These are phyloP conservation scores for Pammene aurita DNA, from an alignment of 2,888 invertebrate species.

Conservation along the genomic window DNA sequence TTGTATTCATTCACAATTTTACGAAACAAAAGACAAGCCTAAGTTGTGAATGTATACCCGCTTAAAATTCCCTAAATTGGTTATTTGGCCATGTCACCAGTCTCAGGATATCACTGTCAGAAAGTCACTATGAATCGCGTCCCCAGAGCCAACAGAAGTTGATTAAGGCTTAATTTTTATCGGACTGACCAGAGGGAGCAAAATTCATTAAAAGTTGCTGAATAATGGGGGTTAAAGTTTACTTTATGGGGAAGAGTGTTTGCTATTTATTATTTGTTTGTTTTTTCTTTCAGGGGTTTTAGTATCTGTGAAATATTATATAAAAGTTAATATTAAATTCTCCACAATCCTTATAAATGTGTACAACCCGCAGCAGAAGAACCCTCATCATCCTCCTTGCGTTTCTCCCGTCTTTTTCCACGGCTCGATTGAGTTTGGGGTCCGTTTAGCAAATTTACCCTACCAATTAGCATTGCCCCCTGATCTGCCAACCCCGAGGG, in stretches of 20 bases:
- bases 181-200: slow-evolving; percentile 21
- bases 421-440: too few relatives aligned
- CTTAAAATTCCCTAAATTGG: not conserved
- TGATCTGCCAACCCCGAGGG: too few relatives aligned
- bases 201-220: slow-evolving; percentile 24
- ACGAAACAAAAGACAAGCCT: too few relatives aligned
- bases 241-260: slow-evolving; percentile 12
- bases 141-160: slow-evolving; percentile 41
- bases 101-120: not conserved
- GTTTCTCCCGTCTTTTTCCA: too few relatives aligned
- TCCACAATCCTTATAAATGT: too few relatives aligned
- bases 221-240: slow-evolving; percentile 4
- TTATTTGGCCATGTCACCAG: not conserved
- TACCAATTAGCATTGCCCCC: too few relatives aligned
- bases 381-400: too few relatives aligned
- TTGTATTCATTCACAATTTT: too few relatives aligned
- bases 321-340: too few relatives aligned
- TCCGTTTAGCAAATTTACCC: too few relatives aligned
- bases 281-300: not conserved
- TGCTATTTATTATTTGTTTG: slow-evolving; percentile 1
- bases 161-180: slow-evolving; percentile 37
- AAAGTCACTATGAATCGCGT: slow-evolving; percentile 45
- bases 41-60: too few relatives aligned
- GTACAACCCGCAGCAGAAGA: too few relatives aligned
- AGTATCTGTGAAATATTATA: not conserved